Base-by-base conservation (phyloP, 2,797 vertebrate genomes). In the Glossophaga mutica region DNA sequence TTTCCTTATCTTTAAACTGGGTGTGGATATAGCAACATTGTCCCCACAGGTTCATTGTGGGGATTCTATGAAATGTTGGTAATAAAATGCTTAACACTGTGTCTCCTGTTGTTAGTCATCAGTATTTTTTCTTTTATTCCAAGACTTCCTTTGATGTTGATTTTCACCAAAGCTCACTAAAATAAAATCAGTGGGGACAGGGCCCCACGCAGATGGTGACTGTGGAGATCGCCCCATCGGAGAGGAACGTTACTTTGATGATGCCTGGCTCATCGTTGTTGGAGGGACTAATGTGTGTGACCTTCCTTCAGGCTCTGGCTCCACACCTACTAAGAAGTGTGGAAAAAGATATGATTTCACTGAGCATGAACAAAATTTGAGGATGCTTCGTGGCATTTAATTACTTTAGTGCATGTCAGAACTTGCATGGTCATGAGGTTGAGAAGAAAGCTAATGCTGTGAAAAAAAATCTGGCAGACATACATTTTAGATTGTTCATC, bases 241-340 rank as follows among this genome's bases (percentile, higher is more conserved):
- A 37, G 48, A 90, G 39, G 22, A 89, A 57, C 1, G 2, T 55
- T 29, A 77, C 78, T 65, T 65, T 67, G 7, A 77, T 24, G 21
- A 70, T 34, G 79, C 76, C 48, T 5, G 81, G 55, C 46, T 85
- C 77, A 71, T 78, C 84, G n/a, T 88, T 57, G 71, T 44, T 59
- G 59, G 68, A 94, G 57, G 19, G 6, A 74, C 89, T 93, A 74
- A 96, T 46, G 39, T 29, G 68, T 90, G 42, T 52, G 37, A 91
- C 88, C 92, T 91, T 81, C 68, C 68, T 82, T 77, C 77, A 52
- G 87, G 52, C 87, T 95, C 83, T 57, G 55, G 71, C 48, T 93
- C 97, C 78, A 96, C 96, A 97, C 94, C 76, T 96, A 65, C 87
- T 93, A 79, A 94, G 76, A 96, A 62, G 97, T 97, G 96, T 96